These are phyloP conservation scores for Volucella inanis DNA, from an alignment of 2,888 invertebrate genomes.

Conservation along the genomic window DNA sequence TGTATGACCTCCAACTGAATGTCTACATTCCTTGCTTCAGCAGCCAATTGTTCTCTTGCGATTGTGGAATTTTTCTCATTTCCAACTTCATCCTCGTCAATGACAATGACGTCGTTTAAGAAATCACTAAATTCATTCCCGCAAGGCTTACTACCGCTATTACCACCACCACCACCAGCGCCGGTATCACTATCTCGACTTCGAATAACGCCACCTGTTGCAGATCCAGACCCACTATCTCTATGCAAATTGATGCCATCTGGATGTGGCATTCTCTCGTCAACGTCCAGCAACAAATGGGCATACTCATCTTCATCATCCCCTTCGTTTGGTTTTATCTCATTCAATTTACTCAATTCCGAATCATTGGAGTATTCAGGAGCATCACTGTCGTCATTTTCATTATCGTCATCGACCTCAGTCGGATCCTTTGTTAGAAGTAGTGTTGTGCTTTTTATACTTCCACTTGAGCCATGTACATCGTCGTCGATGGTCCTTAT, in stretches of 20 bases:
- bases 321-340: slow-evolving; percentile 69
- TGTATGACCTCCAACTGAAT: slow-evolving; percentile 78
- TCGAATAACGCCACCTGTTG: slow-evolving; percentile 32
- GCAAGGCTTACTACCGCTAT: slow-evolving; percentile 64
- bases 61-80: slow-evolving; percentile 35
- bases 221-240: slow-evolving; percentile 3
- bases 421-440: slow-evolving; percentile 66
- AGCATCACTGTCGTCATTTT: slow-evolving; percentile 40
- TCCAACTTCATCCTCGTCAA: slow-evolving; percentile 64
- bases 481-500: slow-evolving; percentile 69
- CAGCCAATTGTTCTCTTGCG: slow-evolving; percentile 21
- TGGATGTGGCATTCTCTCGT: slow-evolving; percentile 32
- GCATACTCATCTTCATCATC: slow-evolving; percentile 53
- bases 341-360: slow-evolving; percentile 66
- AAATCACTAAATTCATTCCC: slow-evolving; percentile 76
- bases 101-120: slow-evolving; percentile 75
- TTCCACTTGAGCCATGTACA: slow-evolving; percentile 68
- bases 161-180: too few relatives aligned
- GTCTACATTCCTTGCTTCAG: slow-evolving; percentile 47
- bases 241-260: slow-evolving; percentile 41
- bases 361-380: slow-evolving; percentile 62
- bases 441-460: slow-evolving; percentile 55
- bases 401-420: slow-evolving; percentile 61
- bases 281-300: slow-evolving; percentile 21
- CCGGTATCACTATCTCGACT: not conserved